A percentile compares a stretch with the other conserved stretches of the same genome.
phyloP scores from a whole-genome alignment of 2,113 vertebrate genomes.

The Varanus salvator region DNA sequence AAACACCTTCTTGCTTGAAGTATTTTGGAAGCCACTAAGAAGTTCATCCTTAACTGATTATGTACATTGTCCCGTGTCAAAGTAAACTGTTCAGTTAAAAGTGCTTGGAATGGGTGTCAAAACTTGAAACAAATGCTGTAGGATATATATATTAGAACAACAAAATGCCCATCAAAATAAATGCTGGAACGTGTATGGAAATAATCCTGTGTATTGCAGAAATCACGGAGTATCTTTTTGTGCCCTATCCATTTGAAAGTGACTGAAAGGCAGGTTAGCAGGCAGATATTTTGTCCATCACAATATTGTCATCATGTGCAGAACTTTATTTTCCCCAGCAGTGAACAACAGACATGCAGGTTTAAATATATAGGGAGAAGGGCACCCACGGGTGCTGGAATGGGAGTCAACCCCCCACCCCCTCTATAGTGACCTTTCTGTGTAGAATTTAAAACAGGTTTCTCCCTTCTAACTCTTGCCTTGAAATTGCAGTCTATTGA shows the following conservation, averaged over 20 bases:
- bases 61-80: not conserved
- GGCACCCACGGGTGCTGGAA: not conserved
- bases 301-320: not conserved
- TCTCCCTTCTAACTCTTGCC: not conserved
- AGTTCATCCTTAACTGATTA: not conserved
- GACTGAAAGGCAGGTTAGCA: not conserved
- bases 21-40: slow-evolving; percentile 25
- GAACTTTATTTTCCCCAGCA: not conserved
- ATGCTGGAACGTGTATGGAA: not conserved
- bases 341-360: no score
- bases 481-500: not conserved
- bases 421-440: not conserved
- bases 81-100: not conserved
- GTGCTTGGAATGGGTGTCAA: not conserved
- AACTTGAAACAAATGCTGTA: not conserved
- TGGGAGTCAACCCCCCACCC: no score
- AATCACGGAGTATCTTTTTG: not conserved
- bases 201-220: not conserved
- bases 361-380: not conserved
- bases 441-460: not conserved
- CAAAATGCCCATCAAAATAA: not conserved
- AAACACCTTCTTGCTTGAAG: not conserved
- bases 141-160: not conserved
- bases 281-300: not conserved
- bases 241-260: not conserved